Conservation (phyloP, 2,888 invertebrate genomes). For the Nephrocerus scutellatus region DNA sequence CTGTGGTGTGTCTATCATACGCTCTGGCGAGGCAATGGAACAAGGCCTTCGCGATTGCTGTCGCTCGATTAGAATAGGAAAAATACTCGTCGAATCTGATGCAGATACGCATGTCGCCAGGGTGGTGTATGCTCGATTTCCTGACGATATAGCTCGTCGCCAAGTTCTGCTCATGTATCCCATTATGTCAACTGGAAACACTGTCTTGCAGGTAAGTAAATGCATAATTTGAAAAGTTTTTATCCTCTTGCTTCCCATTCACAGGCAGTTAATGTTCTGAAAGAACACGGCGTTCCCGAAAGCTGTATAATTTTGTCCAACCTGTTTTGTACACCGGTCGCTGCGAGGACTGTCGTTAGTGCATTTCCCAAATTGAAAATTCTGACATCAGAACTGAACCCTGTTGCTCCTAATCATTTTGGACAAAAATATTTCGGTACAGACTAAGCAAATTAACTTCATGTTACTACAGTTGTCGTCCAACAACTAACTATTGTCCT, state of each 20-base stretch:
- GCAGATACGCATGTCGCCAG: conserved; percentile 92
- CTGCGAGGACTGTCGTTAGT: conserved; percentile 73
- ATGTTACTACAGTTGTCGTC: no score
- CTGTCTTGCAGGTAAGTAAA: conserved; percentile 64
- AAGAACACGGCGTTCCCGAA: conserved; percentile 89
- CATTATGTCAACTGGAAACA: conserved; percentile 97
- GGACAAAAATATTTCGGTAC: conserved; percentile 99
- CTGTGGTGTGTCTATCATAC: conserved; percentile 96
- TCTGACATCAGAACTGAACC: conserved; percentile 90
- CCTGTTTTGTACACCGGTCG: conserved; percentile 91
- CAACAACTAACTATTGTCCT: no score
- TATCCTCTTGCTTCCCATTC: conserved; percentile 30
- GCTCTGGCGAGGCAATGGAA: conserved; percentile 95
- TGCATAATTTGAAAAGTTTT: neutral
- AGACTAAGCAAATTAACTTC: no score
- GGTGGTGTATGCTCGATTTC: conserved; percentile 96
- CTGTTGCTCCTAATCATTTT: conserved; percentile 94
- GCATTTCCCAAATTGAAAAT: conserved; percentile 90
- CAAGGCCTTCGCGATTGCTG: conserved; percentile 93
- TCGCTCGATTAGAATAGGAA: conserved; percentile 95
- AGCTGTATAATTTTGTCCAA: conserved; percentile 95
- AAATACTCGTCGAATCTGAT: conserved; percentile 95
- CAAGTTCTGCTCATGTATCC: conserved; percentile 96
- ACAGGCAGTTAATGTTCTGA: conserved; percentile 87
- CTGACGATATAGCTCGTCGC: conserved; percentile 85